phyloP scores from a whole-genome alignment of 2,797 vertebrate genomes.

The Crossoptilon crossoptilon region DNA sequence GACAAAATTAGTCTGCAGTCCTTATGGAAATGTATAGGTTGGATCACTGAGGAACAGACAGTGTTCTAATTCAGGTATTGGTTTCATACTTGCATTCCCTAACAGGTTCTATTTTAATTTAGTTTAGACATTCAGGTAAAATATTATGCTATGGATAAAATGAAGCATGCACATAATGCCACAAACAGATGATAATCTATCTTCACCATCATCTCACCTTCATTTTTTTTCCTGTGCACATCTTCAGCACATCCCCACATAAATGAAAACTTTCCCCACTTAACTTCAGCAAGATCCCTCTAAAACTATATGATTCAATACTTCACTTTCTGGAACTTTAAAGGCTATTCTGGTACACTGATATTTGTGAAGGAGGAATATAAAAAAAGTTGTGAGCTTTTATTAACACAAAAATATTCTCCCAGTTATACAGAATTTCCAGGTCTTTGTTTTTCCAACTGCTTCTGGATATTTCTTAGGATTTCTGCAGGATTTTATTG shows the following conservation, averaged over 20 bases:
- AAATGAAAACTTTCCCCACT: neutral
- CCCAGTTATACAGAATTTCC: neutral
- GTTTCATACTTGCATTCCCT: neutral
- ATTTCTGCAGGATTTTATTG: neutral
- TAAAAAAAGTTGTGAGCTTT: neutral
- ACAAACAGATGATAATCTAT: neutral
- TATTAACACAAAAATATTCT: neutral
- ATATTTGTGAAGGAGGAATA: neutral
- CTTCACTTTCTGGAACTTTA: neutral
- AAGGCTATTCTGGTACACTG: neutral
- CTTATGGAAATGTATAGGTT: neutral
- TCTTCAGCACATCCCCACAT: neutral
- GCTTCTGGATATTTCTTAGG: neutral
- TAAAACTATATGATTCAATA: neutral
- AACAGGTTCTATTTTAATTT: fast-evolving
- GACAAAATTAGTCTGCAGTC: neutral
- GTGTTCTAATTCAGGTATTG: neutral
- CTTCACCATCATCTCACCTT: neutral
- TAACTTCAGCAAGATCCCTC: neutral
- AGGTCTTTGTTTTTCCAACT: neutral
- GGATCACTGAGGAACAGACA: neutral
- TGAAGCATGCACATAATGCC: neutral
- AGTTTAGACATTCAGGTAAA: neutral
- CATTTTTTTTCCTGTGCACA: neutral
- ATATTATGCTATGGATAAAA: fast-evolving